These are phyloP conservation scores for Poeciliopsis turrubarensis DNA, from an alignment of 2,113 vertebrate genomes.

Conservation along the genomic window DNA sequence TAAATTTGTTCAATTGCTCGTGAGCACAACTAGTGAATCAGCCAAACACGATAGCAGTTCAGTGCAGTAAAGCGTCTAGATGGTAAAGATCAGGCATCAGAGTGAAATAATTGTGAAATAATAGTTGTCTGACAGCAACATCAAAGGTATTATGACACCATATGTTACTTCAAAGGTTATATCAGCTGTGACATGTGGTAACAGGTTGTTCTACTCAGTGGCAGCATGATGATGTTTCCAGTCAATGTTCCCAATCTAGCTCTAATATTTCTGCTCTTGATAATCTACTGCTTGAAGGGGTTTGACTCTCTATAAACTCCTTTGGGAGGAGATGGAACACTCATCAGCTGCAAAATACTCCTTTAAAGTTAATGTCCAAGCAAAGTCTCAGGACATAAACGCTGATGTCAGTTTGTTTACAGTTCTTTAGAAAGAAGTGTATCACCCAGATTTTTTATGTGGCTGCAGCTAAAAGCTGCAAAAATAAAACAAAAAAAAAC, in stretches of 20 bases:
- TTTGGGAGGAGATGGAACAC: not conserved
- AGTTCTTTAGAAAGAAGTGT: not conserved
- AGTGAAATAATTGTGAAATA: no score
- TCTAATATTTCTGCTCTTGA: not conserved
- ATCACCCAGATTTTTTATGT: not conserved
- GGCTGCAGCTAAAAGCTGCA: not conserved
- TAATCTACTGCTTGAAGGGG: not conserved
- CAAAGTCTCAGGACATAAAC: not conserved
- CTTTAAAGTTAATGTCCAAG: not conserved
- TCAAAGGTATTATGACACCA: not conserved
- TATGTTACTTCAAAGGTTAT: not conserved
- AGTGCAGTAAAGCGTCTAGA: no score
- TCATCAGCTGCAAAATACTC: conserved; percentile 2
- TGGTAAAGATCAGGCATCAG: no score
- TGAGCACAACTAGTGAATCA: no score
- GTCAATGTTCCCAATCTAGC: not conserved
- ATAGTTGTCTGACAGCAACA: not conserved
- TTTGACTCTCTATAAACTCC: not conserved
- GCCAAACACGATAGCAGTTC: no score
- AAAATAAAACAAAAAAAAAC: not conserved
- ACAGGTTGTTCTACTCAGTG: not conserved
- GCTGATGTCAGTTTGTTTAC: not conserved
- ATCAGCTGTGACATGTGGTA: not conserved
- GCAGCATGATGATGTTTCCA: not conserved
- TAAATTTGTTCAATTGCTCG: no score